These are phyloP conservation scores for Semaprochilodus insignis DNA, from an alignment of 2,797 vertebrate species.

Conservation along the genomic window DNA sequence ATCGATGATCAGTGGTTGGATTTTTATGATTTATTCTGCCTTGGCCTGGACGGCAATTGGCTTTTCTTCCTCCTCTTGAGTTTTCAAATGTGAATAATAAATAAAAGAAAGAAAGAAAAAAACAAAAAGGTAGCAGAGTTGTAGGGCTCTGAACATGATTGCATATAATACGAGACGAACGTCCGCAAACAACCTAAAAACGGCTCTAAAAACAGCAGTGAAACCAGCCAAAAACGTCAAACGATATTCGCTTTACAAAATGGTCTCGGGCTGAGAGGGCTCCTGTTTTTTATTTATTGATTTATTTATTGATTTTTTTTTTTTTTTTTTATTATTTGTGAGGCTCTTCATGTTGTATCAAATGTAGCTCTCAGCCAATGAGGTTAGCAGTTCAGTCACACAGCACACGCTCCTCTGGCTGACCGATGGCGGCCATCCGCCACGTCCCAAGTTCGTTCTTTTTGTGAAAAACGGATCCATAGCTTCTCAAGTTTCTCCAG, in stretches of 20 bases:
- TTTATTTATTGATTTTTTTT: slow-evolving; percentile 41
- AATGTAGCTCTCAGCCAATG: slow-evolving; percentile 69
- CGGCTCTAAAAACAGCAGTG: slow-evolving; percentile 49
- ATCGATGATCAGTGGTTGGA: slow-evolving; percentile 49
- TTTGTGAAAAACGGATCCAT: slow-evolving; percentile 16
- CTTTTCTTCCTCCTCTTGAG: slow-evolving; percentile 56
- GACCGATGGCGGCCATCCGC: not conserved
- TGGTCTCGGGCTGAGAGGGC: slow-evolving; percentile 51
- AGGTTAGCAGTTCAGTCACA: slow-evolving; percentile 61
- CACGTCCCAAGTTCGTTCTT: not conserved
- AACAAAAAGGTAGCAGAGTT: slow-evolving; percentile 57
- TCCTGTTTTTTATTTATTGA: slow-evolving; percentile 47
- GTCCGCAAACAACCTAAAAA: slow-evolving; percentile 56
- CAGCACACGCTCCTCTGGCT: slow-evolving; percentile 48
- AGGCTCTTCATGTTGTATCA: slow-evolving; percentile 72
- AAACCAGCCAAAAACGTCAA: slow-evolving; percentile 47
- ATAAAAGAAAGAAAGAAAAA: no score
- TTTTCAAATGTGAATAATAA: slow-evolving; percentile 47
- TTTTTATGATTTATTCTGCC: slow-evolving; percentile 43
- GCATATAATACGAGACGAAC: slow-evolving; percentile 62
- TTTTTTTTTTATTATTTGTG: slow-evolving; percentile 47
- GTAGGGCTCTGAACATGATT: slow-evolving; percentile 60
- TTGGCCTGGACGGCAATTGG: slow-evolving; percentile 60
- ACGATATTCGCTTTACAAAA: slow-evolving; percentile 58
- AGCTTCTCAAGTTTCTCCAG: slow-evolving; percentile 24